Conservation (phyloP, 2,888 invertebrate species). For the Strigamia transsilvanica region DNA sequence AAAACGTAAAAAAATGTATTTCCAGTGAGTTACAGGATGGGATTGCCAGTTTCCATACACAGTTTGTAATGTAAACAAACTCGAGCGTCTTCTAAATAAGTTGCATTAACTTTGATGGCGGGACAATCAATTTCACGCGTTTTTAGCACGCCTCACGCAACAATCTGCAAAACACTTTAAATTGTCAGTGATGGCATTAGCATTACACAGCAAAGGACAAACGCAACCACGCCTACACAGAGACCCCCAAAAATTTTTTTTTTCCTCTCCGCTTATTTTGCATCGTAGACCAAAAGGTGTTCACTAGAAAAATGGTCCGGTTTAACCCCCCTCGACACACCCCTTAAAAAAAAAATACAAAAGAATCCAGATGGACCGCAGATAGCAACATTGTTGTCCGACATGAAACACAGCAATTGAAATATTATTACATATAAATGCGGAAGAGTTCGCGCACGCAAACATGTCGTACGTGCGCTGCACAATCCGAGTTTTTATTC, state of each 20-base stretch:
- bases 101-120: background rate
- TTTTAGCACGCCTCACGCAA: slow-evolving; percentile 18
- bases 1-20: background rate
- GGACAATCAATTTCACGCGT: slow-evolving; percentile 18
- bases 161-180: slow-evolving; percentile 40
- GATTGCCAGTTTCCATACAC: no score
- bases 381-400: background rate
- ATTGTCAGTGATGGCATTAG: background rate
- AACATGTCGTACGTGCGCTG: no score
- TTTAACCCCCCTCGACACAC: slow-evolving; percentile 11
- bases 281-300: slow-evolving; percentile 6
- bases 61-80: no score
- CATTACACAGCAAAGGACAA: slow-evolving; percentile 7
- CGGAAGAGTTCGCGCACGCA: no score
- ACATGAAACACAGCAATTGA: background rate
- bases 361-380: background rate
- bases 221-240: slow-evolving; percentile 21
- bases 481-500: background rate
- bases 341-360: slow-evolving; percentile 18
- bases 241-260: background rate
- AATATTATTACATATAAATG: background rate
- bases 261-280: background rate
- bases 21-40: no score
- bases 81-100: no score
- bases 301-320: slow-evolving; percentile 9